Base-by-base conservation (phyloP, 2,888 invertebrate genomes). In the Oxystoma pomonae region DNA sequence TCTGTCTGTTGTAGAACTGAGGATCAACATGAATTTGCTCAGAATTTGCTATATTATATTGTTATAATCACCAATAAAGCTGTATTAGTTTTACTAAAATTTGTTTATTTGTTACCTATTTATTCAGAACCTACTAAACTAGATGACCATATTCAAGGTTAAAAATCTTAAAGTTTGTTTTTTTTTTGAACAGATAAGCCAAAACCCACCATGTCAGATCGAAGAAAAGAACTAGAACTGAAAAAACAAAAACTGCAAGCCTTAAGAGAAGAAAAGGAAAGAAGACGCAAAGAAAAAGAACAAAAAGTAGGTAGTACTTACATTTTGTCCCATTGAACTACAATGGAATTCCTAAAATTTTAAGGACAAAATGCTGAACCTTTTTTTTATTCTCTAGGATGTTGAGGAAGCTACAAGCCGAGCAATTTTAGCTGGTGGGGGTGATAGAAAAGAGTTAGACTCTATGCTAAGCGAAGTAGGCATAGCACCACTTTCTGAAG, bases 211-310 rank as follows among this genome's bases (percentile, higher is more conserved):
- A 92, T 92, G 92, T 88, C 91, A 60, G 95, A 95, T 81, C 87
- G 95, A 67, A 94, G 93, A 80, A 94, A 92, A n/a, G 95, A 96
- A 82, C 80, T 96, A 74, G 95, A 95, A 81, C 86, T 94, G 66
- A 96, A 96, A 80, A 94, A 94, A 79, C 94, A 93, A 20, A 94
- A 94, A 81, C 86, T 96, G 71, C 92, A 94, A 77, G 93, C 93
- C 19, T 85, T 96, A 61, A 84, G 94, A 1, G 94, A 95, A 72
- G 94, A 95, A 79, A 96, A 95, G 76, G 94, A 94, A 78, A 85
- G 93, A 7, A 86, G 93, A 65, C 85, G 91, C 57, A 84, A 90
- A 64, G 94, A 94, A 80, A 94, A 93, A 75, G 94, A 94, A 80
- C 87, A 89, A 75, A 92, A 92, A 82, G 35, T 35, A 12, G 12